Evolutionary conservation across 2,888 invertebrate genomes (phyloP).

Genomic region (Drosophila multiciliata): DNA sequence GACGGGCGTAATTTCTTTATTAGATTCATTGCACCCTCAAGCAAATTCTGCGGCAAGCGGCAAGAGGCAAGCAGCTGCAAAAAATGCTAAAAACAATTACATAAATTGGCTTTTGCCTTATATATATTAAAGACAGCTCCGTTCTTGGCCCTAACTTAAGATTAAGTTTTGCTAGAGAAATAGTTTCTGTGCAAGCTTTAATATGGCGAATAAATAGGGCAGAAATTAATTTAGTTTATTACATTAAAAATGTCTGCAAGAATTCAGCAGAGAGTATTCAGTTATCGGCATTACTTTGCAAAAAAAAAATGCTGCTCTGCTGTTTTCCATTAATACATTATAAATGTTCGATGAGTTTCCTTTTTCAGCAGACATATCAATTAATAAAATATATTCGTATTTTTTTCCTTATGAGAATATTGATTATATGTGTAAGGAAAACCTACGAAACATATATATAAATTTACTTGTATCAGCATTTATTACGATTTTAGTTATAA

Average conservation of each 20-base stretch:
- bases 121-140: conserved; percentile 12
- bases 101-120: conserved; percentile 62
- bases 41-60: conserved; percentile 41
- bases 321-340: not conserved
- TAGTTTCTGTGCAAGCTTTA: not conserved
- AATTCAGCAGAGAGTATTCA: conserved; percentile 7
- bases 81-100: conserved; percentile 72
- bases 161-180: not conserved
- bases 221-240: not conserved
- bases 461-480: not conserved
- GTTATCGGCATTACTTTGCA: not conserved
- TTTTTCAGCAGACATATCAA: not conserved
- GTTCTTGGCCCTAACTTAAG: not conserved
- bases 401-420: not conserved
- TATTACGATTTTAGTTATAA: not conserved
- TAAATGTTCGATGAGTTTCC: not conserved
- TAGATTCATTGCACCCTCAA: conserved; percentile 66
- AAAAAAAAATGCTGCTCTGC: not conserved
- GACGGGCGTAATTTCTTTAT: conserved; percentile 77
- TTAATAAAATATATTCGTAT: not conserved
- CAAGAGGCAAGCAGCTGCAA: conserved; percentile 20
- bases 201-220: not conserved
- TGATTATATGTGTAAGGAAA: not conserved
- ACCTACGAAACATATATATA: not conserved
- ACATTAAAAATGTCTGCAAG: not conserved